phyloP scores from a whole-genome alignment of 2,113 vertebrate genomes.

The Parotia lawesii region DNA sequence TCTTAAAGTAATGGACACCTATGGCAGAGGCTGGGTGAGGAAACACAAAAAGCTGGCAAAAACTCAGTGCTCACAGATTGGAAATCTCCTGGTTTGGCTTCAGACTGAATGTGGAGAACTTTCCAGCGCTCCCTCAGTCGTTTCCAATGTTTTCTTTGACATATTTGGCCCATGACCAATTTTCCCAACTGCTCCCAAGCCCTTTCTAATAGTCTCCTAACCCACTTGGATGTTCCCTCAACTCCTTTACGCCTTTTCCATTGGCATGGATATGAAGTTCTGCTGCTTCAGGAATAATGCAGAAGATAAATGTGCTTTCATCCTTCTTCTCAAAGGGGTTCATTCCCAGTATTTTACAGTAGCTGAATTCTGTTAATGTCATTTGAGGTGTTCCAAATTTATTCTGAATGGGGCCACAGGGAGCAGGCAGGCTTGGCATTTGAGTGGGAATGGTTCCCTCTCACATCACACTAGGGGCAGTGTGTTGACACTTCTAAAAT shows the following conservation, averaged over 20 bases:
- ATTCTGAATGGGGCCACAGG: neutral
- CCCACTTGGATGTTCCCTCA: slow-evolving; percentile 30
- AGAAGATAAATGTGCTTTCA: slow-evolving; percentile 43
- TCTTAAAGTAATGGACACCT: slow-evolving; percentile 1
- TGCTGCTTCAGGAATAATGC: slow-evolving; percentile 31
- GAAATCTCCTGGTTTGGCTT: slow-evolving; percentile 46
- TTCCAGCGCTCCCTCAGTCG: neutral
- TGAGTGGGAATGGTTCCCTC: neutral
- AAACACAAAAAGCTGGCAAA: neutral
- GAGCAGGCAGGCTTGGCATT: neutral
- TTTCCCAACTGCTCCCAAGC: slow-evolving; percentile 54
- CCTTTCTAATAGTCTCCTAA: slow-evolving; percentile 32
- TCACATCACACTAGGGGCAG: accelerated
- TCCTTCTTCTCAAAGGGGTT: neutral
- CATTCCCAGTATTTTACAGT: neutral
- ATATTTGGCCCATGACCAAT: slow-evolving; percentile 47
- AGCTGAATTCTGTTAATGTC: slow-evolving; percentile 14
- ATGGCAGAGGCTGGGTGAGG: neutral
- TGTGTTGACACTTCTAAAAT: neutral
- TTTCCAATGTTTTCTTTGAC: slow-evolving; percentile 35
- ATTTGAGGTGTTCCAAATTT: neutral
- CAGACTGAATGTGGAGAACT: neutral
- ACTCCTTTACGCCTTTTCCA: neutral
- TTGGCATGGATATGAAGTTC: neutral
- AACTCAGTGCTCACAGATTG: slow-evolving; percentile 1